Percentiles rank a stretch among this genome's conserved stretches.
Conservation (phyloP, 2,113 vertebrate genomes). For the Actenoides hombroni region DNA sequence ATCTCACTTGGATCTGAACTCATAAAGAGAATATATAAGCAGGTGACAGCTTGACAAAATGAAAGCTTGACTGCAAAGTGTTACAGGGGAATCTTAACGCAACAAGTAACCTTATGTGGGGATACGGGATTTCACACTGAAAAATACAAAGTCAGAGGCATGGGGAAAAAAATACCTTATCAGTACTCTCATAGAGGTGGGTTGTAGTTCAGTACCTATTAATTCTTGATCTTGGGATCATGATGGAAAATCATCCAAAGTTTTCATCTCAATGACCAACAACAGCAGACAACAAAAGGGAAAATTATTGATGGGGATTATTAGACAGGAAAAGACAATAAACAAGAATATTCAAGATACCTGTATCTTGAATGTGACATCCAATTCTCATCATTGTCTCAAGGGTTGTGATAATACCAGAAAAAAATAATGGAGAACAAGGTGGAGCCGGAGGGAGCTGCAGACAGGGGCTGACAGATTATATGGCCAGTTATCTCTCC, state of each 20-base stretch:
- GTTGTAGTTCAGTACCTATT: neutral
- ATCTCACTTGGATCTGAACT: neutral
- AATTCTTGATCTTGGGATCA: neutral
- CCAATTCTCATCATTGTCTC: neutral
- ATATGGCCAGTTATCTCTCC: neutral
- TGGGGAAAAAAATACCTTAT: neutral
- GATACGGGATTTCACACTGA: neutral
- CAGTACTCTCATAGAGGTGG: neutral
- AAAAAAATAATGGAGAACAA: neutral
- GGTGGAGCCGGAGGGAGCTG: neutral
- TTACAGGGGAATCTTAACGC: neutral
- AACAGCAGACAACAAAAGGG: neutral
- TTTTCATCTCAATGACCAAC: neutral
- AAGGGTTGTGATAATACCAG: neutral
- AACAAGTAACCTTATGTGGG: neutral
- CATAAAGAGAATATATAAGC: neutral
- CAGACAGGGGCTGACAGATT: neutral
- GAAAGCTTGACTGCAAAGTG: neutral
- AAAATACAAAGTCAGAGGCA: neutral
- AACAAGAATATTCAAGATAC: neutral
- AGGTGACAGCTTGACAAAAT: neutral
- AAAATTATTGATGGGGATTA: neutral
- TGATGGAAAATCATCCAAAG: neutral
- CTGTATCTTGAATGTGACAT: neutral
- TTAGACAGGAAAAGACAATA: neutral